These are phyloP conservation scores for Nyctalus aviator DNA, from an alignment of 2,797 vertebrate species.

Conservation along the genomic window DNA sequence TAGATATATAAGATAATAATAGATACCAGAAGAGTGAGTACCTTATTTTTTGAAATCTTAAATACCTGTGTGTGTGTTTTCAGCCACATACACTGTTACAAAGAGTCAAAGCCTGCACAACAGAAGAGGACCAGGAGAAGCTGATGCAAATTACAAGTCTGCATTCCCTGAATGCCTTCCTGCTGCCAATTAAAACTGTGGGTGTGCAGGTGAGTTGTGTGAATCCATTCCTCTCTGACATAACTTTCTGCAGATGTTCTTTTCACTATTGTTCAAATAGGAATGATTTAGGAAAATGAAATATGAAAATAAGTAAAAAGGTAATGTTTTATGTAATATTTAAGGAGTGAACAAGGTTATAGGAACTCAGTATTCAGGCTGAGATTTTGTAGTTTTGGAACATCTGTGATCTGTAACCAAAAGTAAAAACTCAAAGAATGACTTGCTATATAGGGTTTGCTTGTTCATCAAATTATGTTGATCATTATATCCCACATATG, in stretches of 20 bases:
- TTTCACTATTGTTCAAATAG: background rate
- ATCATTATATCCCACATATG: too few relatives aligned
- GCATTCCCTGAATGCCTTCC: slow-evolving; percentile 99
- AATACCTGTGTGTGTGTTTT: slow-evolving; percentile 26
- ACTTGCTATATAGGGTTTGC: background rate
- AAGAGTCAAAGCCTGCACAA: slow-evolving; percentile 98
- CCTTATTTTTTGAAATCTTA: background rate
- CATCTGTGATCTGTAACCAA: background rate
- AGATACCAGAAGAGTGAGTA: background rate
- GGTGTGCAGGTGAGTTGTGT: slow-evolving; percentile 94
- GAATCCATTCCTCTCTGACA: background rate
- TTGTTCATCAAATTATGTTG: background rate
- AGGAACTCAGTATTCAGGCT: background rate
- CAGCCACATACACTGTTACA: slow-evolving; percentile 97
- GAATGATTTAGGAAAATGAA: background rate
- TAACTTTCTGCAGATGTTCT: background rate
- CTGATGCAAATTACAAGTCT: slow-evolving; percentile 99
- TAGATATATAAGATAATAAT: background rate
- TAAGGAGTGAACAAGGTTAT: background rate
- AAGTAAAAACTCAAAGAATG: slow-evolving; percentile 30
- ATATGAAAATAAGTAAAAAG: background rate
- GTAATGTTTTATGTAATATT: background rate
- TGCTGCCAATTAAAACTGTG: slow-evolving; percentile 99
- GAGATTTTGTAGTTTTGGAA: background rate
- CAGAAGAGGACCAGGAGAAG: slow-evolving; percentile 98